These are phyloP conservation scores for Alectura lathami DNA, from an alignment of 2,113 vertebrate genomes.

Conservation along the genomic window DNA sequence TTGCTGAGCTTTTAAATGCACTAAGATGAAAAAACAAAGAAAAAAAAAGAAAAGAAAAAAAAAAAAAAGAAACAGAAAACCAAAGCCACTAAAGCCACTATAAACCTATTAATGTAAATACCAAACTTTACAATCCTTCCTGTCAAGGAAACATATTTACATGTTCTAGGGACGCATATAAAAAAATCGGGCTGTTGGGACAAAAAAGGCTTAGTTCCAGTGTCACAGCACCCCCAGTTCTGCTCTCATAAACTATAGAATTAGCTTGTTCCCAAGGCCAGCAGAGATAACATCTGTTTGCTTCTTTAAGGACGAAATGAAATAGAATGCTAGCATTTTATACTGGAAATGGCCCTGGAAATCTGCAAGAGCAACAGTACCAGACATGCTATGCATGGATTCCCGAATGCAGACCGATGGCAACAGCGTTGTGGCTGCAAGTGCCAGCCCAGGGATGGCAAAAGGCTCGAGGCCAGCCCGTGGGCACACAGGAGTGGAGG, in stretches of 20 bases:
- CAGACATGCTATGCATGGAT: accelerated
- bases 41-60: not conserved
- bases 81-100: not conserved
- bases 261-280: slow-evolving; percentile 32
- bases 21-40: slow-evolving; percentile 16
- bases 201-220: slow-evolving; percentile 26
- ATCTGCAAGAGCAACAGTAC: not conserved
- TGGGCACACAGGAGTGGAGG: not conserved
- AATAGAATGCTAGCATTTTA: not conserved
- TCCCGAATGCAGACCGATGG: not conserved
- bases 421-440: not conserved
- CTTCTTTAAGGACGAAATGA: not conserved
- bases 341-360: not conserved
- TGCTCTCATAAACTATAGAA: not conserved
- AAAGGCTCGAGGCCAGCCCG: not conserved
- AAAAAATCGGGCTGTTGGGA: slow-evolving; percentile 40
- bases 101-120: slow-evolving; percentile 65
- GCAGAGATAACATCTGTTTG: slow-evolving; percentile 30
- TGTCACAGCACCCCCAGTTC: slow-evolving; percentile 20
- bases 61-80: too few species aligned
- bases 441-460: not conserved
- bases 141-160: slow-evolving; percentile 71
- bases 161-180: slow-evolving; percentile 26
- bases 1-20: slow-evolving; percentile 56
- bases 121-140: slow-evolving; percentile 70